Conservation (phyloP, 2,888 invertebrate genomes). For the Oscheius sp. region DNA sequence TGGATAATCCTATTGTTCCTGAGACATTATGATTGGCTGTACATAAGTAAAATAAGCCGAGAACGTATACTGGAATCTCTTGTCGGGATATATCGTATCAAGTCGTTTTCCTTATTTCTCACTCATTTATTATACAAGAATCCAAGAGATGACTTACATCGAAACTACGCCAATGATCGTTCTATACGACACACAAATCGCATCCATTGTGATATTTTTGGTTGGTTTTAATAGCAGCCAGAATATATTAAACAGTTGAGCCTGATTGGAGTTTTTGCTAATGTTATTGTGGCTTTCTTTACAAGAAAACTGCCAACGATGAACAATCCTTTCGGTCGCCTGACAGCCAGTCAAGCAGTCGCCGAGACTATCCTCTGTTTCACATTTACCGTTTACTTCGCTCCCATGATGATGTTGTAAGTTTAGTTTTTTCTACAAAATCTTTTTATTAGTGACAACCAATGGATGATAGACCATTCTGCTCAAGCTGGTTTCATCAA, state of each 20-base stretch:
- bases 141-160: too few species aligned
- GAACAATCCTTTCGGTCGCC: constrained; percentile 27
- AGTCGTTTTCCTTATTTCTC: too few species aligned
- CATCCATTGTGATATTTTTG: not conserved
- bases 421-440: not conserved
- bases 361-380: constrained; percentile 12
- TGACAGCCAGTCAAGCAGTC: constrained; percentile 23
- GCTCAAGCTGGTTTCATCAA: constrained; percentile 3
- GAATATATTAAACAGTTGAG: not conserved
- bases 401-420: constrained; percentile 22
- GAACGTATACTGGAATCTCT: too few species aligned
- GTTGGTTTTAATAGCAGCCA: not conserved
- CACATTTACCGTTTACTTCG: constrained; percentile 13
- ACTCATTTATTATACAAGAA: too few species aligned
- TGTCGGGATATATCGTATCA: too few species aligned
- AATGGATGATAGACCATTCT: constrained; percentile 15
- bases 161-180: constrained; percentile 1
- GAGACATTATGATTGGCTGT: too few species aligned
- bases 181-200: constrained; percentile 3
- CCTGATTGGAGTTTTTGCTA: not conserved
- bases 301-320: constrained; percentile 1
- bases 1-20: too few species aligned
- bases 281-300: constrained; percentile 8
- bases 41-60: too few species aligned
- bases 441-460: constrained; percentile 19